Base-by-base conservation (phyloP, 2,888 invertebrate genomes). In the Hymenopus coronatus region DNA sequence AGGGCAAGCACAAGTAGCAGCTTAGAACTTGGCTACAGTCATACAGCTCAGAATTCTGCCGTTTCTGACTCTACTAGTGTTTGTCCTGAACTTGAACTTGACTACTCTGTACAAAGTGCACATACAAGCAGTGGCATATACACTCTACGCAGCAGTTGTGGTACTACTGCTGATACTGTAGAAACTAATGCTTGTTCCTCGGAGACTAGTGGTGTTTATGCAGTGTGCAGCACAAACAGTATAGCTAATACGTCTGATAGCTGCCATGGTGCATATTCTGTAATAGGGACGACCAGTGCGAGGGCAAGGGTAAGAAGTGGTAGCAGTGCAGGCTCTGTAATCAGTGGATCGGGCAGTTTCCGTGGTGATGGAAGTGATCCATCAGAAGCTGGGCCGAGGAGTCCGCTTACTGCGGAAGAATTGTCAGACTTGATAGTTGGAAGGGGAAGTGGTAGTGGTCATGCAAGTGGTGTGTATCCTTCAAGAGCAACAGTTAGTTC, bases 351-450 rank as follows among this genome's bases (percentile, higher is more conserved):
- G 54, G 96, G 95, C 30, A 97, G 97, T 87, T 97, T 97, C 92
- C 96, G 97, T 86, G 97, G 97, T 4, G 97, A 97, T 92, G 97
- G 97, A n/a, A 97, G 97, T 92, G 97, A 97, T 93, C 97, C 97
- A 4, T 96, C 97, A 1, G 97, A 97, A 92, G 96, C 95, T 90
- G 96, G 96, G 91, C 97, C 96, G 90, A 96, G 96, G 30, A 91
- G 91, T 28, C 93, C 97, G 89, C 94, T 97, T 14, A 97, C 97
- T 70, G 97, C 97, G 9, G 97, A 97, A 92, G 97, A 97, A 93
- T 93, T 97, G 46, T 97, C 97, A 30, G 97, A 97, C 92, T 93
- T 97, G 90, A 97, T 97, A 89, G 97, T 97, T 1, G 97, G 97
- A 0, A 85, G 89, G 54, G 89, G 89, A 14, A 88, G 89, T 84